phyloP scores from a whole-genome alignment of 2,797 vertebrate species.

The Graptemys geographica region DNA sequence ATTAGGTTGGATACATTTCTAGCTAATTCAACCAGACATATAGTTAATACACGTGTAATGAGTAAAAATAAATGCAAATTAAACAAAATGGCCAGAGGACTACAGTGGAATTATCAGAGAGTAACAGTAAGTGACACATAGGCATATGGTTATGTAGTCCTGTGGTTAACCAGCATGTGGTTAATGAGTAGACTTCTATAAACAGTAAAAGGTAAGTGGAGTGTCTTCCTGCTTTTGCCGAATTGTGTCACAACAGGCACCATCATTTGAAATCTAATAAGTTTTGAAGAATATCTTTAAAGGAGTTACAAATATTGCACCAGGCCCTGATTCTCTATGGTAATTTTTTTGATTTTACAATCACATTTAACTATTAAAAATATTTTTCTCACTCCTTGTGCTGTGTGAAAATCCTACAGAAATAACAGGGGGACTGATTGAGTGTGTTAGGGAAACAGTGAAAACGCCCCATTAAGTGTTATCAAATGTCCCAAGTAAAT shows the following conservation, averaged over 20 bases:
- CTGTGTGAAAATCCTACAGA: not conserved
- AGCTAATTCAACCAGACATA: not conserved
- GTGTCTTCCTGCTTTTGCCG: constrained; percentile 44
- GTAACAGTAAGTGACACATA: constrained; percentile 10
- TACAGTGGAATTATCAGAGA: not conserved
- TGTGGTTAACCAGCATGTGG: constrained; percentile 70
- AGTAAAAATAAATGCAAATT: not conserved
- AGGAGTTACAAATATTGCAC: not conserved
- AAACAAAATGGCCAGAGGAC: not conserved
- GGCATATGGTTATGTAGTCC: constrained; percentile 38
- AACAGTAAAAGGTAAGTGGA: constrained; percentile 19
- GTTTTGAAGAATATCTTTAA: not conserved
- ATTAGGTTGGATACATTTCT: too few relatives aligned
- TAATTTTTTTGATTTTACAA: not conserved
- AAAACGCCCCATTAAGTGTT: not conserved
- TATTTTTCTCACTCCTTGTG: not conserved
- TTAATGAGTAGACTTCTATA: constrained; percentile 50
- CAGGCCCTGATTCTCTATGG: not conserved
- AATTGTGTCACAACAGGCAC: not conserved
- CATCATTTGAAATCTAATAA: not conserved
- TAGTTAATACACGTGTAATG: not conserved
- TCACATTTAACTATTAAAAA: not conserved
- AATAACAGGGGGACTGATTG: not conserved
- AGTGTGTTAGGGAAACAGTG: fast-evolving
- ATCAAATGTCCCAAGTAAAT: not conserved